Conservation (phyloP, 2,113 vertebrate genomes). For the Miniopterus natalensis region DNA sequence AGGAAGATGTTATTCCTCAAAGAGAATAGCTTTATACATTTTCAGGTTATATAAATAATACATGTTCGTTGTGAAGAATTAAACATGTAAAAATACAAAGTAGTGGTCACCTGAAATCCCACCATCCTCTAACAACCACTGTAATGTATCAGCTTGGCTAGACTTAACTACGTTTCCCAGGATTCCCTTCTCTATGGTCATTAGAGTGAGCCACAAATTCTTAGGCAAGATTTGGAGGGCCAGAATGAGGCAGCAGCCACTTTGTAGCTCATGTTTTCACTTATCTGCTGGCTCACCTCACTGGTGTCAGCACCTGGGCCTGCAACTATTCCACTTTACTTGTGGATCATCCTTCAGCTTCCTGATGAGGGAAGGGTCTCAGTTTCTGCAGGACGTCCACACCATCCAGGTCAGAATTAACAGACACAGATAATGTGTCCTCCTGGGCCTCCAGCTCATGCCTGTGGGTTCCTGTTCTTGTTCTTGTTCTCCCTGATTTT, state of each 20-base stretch:
- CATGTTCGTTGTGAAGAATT: neutral
- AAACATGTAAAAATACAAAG: neutral
- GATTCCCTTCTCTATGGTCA: neutral
- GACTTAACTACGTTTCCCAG: neutral
- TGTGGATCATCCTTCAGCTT: neutral
- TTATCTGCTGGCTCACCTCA: neutral
- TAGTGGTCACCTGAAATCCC: neutral
- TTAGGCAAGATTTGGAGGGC: neutral
- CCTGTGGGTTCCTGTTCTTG: neutral
- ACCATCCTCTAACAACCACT: neutral
- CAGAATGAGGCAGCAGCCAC: neutral
- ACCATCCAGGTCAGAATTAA: neutral
- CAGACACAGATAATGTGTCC: neutral
- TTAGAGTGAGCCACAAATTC: neutral
- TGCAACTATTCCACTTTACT: neutral
- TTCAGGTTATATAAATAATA: neutral
- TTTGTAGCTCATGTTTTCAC: rapidly evolving
- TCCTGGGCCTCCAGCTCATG: neutral
- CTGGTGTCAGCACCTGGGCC: neutral
- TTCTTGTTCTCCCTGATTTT: neutral
- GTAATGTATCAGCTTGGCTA: neutral
- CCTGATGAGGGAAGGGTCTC: neutral
- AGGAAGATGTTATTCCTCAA: neutral
- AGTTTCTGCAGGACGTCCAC: neutral
- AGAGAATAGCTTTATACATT: neutral